Percentiles rank a stretch among this genome's conserved stretches.
Conservation (phyloP, 2,888 invertebrate species). For the Flexamia atlantica region DNA sequence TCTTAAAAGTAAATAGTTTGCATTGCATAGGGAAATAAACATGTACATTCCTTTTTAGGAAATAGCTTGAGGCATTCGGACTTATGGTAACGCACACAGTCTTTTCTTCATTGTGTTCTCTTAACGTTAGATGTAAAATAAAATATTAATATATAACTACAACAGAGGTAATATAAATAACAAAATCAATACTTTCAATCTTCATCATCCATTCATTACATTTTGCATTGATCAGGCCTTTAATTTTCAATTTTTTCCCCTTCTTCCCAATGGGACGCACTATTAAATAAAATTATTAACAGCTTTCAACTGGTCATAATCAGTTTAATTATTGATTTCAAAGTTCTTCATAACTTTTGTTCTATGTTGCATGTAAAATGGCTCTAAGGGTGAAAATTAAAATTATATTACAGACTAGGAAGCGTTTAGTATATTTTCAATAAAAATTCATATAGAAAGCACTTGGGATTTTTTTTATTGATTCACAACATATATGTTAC, state of each 20-base stretch:
- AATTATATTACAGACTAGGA: too few species aligned
- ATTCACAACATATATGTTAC: too few species aligned
- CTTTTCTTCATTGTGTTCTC: conserved; percentile 49
- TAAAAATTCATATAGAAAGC: too few species aligned
- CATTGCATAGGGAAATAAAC: conserved; percentile 55
- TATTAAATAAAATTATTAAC: too few species aligned
- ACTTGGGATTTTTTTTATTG: too few species aligned
- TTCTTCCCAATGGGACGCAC: too few species aligned
- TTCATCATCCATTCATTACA: conserved; percentile 23
- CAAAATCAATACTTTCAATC: conserved; percentile 13
- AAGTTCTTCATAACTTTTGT: too few species aligned
- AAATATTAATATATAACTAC: conserved; percentile 34
- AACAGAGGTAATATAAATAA: conserved; percentile 29
- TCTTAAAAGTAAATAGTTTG: conserved; percentile 58
- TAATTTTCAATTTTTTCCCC: neutral
- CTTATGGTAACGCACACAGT: conserved; percentile 46
- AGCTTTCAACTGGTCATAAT: too few species aligned
- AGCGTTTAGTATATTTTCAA: too few species aligned
- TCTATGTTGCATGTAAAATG: too few species aligned
- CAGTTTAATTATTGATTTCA: too few species aligned
- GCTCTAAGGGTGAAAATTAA: too few species aligned
- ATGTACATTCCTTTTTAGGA: conserved; percentile 56
- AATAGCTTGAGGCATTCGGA: conserved; percentile 51
- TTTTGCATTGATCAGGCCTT: conserved; percentile 14
- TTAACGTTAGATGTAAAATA: conserved; percentile 41